Conservation (phyloP, 2,888 invertebrate species). For the Agrotis ipsilon region DNA sequence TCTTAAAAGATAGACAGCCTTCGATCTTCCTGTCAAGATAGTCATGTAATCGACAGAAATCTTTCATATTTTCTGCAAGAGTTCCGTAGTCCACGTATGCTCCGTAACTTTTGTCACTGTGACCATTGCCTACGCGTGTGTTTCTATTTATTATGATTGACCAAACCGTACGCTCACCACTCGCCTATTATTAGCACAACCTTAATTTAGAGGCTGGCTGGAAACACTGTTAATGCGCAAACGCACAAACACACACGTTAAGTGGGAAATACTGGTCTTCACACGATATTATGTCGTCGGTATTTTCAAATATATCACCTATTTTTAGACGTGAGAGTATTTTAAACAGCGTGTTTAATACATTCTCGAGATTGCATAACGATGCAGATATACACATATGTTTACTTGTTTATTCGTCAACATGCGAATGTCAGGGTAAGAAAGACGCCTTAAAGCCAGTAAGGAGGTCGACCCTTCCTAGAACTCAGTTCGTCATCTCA, state of each 20-base stretch:
- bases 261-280: constrained; percentile 59
- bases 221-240: constrained; percentile 66
- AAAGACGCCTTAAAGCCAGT: neutral
- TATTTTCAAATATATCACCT: constrained; percentile 48
- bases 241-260: constrained; percentile 60
- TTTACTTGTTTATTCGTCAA: constrained; percentile 23
- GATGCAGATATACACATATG: constrained; percentile 22
- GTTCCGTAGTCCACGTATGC: constrained; percentile 6
- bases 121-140: constrained; percentile 69
- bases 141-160: constrained; percentile 82
- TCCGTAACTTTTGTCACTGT: constrained; percentile 51
- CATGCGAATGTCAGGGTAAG: neutral
- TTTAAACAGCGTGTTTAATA: constrained; percentile 56
- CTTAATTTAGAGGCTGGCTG: constrained; percentile 79
- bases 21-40: neutral
- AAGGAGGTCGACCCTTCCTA: neutral
- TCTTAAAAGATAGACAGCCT: neutral
- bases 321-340: constrained; percentile 54
- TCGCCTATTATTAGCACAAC: constrained; percentile 78
- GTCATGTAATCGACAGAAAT: neutral
- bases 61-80: neutral
- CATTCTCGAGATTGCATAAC: constrained; percentile 51
- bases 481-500: neutral
- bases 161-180: constrained; percentile 74
- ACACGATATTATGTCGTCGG: constrained; percentile 54